A percentile compares a stretch with the other conserved stretches of the same genome.
Conservation (phyloP, 2,113 vertebrate species). For the Oplegnathus fasciatus region DNA sequence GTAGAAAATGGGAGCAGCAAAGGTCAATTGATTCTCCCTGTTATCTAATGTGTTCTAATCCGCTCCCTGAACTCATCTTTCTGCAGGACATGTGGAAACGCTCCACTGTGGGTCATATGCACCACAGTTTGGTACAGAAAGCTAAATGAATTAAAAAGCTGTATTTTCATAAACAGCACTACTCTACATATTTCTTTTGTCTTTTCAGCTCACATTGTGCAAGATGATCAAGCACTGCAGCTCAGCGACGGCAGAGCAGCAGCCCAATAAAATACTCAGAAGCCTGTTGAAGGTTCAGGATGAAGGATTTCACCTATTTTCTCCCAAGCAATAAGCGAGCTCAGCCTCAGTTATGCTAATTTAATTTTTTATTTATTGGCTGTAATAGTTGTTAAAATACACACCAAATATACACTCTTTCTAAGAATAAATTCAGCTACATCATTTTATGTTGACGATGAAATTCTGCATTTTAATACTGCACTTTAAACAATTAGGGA, state of each 20-base stretch:
- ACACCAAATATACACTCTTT: neutral
- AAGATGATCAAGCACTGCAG: neutral
- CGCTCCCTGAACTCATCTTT: neutral
- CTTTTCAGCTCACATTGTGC: neutral
- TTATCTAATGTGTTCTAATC: conserved; percentile 38
- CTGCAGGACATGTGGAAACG: neutral
- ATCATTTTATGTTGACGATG: neutral
- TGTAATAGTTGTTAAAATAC: conserved; percentile 13
- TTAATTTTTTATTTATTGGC: neutral
- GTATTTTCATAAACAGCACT: neutral
- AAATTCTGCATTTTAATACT: conserved; percentile 18
- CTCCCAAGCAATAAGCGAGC: neutral
- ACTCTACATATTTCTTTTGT: neutral
- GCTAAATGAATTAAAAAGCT: neutral
- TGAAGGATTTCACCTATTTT: conserved; percentile 18
- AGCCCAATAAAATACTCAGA: neutral
- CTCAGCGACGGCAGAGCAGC: neutral
- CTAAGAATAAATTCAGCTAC: conserved; percentile 12
- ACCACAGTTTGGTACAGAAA: neutral
- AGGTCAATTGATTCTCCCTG: conserved; percentile 55
- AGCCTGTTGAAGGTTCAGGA: neutral
- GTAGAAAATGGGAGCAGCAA: conserved; percentile 29
- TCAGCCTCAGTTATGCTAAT: conserved; percentile 11
- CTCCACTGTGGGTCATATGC: neutral
- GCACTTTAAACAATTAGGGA: conserved; percentile 71